Conservation (phyloP, 2,797 vertebrate species). For the Pseudochromis fuscus region DNA sequence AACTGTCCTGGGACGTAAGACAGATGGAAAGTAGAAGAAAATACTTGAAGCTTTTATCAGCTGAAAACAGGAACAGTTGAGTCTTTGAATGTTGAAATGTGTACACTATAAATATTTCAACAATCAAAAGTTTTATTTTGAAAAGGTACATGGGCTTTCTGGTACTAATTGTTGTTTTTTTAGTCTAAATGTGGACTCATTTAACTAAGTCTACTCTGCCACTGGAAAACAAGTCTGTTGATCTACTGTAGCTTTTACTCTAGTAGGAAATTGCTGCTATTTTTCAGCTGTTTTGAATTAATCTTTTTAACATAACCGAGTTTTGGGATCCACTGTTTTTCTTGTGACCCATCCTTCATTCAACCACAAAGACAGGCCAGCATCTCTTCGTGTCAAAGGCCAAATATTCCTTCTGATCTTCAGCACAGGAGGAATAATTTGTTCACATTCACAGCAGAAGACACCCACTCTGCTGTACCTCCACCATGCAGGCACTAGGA, state of each 20-base stretch:
- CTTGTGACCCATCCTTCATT: background rate
- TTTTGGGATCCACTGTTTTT: background rate
- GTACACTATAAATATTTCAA: background rate
- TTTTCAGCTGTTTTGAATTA: background rate
- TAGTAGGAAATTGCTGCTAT: background rate
- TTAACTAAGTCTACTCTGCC: slow-evolving; percentile 4
- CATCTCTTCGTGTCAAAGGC: slow-evolving; percentile 22
- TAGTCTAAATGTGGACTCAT: too few species aligned
- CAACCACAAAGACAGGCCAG: slow-evolving; percentile 5
- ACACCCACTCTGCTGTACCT: background rate
- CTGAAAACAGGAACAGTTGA: background rate
- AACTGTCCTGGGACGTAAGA: background rate
- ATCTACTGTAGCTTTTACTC: background rate
- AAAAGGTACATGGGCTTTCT: background rate
- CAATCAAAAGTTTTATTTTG: background rate
- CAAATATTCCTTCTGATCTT: slow-evolving; percentile 32
- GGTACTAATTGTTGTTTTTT: too few species aligned
- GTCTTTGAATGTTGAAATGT: background rate
- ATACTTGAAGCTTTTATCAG: background rate
- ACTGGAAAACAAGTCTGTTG: slow-evolving; percentile 16
- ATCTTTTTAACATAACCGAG: background rate
- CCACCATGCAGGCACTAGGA: slow-evolving; percentile 81
- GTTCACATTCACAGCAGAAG: slow-evolving; percentile 12
- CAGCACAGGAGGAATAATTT: background rate
- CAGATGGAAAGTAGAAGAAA: background rate